Percentiles rank a stretch among this genome's conserved stretches.
Conservation (phyloP, 2,888 invertebrate species). For the Ichneumoninae sp. region DNA sequence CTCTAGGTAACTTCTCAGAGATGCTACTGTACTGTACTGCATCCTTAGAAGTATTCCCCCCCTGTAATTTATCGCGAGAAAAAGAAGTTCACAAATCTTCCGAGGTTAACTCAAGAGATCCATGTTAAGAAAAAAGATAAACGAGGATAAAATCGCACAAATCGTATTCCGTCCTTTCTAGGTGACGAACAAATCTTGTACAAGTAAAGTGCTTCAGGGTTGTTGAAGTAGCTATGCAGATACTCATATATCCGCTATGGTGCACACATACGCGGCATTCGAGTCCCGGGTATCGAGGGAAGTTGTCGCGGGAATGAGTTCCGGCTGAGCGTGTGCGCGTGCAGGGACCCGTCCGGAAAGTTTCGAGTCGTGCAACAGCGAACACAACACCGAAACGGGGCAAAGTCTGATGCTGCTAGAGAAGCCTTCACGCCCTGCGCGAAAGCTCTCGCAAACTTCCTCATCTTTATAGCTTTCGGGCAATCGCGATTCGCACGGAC, state of each 20-base stretch:
- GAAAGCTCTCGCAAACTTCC: slow-evolving; percentile 48
- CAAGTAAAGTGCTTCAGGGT: slow-evolving; percentile 46
- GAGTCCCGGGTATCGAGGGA: slow-evolving; percentile 23
- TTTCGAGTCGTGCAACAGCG: slow-evolving; percentile 17
- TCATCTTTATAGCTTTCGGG: slow-evolving; percentile 57
- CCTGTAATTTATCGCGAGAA: neutral
- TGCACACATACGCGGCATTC: slow-evolving; percentile 14
- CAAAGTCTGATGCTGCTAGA: slow-evolving; percentile 14
- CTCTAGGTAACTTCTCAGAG: too few species aligned
- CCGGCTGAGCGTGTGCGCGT: slow-evolving; percentile 3
- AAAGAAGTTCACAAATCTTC: neutral
- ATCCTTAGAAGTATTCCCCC: neutral
- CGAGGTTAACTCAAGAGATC: slow-evolving; percentile 21
- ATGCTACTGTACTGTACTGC: too few species aligned
- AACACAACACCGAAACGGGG: slow-evolving; percentile 36
- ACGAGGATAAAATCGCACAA: slow-evolving; percentile 39
- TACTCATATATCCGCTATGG: slow-evolving; percentile 11
- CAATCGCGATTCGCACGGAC: slow-evolving; percentile 36
- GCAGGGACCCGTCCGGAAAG: slow-evolving; percentile 27
- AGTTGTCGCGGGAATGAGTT: slow-evolving; percentile 30
- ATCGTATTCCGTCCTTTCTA: slow-evolving; percentile 27
- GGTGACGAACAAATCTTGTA: slow-evolving; percentile 54
- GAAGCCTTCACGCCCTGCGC: slow-evolving; percentile 23
- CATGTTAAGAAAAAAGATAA: slow-evolving; percentile 10
- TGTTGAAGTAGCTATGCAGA: slow-evolving; percentile 32